A percentile compares a stretch with the other conserved stretches of the same genome.
Evolutionary conservation across 2,113 vertebrate genomes (phyloP).

Genomic region (Peucedramus taeniatus): DNA sequence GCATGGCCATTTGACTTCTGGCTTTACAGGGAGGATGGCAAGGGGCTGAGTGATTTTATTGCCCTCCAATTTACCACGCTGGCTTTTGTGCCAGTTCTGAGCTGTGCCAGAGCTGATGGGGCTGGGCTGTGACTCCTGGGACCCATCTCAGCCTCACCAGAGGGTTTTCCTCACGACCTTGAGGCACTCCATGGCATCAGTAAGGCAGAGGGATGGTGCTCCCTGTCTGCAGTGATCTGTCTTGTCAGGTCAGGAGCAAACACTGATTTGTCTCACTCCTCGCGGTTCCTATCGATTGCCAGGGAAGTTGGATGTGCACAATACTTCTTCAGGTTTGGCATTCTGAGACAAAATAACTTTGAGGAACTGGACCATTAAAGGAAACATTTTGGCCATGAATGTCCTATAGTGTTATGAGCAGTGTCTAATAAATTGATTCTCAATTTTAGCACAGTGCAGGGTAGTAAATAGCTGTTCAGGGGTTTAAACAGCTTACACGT

Average conservation of each 20-base stretch:
- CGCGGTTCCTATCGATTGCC: not conserved
- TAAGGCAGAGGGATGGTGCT: slow-evolving; percentile 9
- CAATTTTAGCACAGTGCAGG: not conserved
- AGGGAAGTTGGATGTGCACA: not conserved
- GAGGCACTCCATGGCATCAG: not conserved
- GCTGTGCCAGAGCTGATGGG: not conserved
- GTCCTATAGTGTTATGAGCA: not conserved
- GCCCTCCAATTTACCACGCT: not conserved
- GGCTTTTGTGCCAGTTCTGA: not conserved
- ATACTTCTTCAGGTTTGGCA: not conserved
- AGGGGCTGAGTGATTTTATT: not conserved
- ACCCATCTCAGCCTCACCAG: not conserved
- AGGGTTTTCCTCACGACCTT: not conserved
- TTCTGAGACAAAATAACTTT: slow-evolving; percentile 16
- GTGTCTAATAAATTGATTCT: not conserved
- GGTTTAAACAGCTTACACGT: fast-evolving
- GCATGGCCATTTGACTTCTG: not conserved
- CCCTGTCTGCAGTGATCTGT: not conserved
- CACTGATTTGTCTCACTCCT: slow-evolving; percentile 23
- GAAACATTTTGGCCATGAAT: not conserved
- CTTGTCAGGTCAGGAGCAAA: slow-evolving; percentile 25
- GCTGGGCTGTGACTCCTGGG: not conserved
- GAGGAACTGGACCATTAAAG: not conserved
- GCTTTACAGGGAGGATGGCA: not conserved
- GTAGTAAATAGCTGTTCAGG: not conserved